Base-by-base conservation (phyloP, 1,140 invertebrate genomes). In the Harpegnathos saltator region DNA sequence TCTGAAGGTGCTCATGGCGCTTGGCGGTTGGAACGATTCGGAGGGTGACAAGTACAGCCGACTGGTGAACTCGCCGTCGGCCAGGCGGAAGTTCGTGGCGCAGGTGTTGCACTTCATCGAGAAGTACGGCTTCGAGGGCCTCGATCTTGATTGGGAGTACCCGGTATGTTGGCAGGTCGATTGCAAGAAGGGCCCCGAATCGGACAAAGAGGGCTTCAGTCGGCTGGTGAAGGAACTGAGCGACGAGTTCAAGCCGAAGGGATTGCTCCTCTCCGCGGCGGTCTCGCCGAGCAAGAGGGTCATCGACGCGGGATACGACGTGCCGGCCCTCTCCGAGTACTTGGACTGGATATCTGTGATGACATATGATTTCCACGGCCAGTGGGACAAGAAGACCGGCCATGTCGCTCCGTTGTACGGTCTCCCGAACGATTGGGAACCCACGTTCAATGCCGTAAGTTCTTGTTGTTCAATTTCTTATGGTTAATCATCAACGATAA, bases 351-450 rank as follows among this genome's bases (percentile, higher is more conserved):
- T 99, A 86, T 96, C 97, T 1, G 96, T 98, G 0, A 98, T 98
- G 98, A 96, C 96, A 0, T 98, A 99, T 89, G 98, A 98, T 91
- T 98, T 97, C 89, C 98, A 98, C 88, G 98, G 98, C 0, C 97
- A 98, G 88, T 98, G 98, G 98, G 98, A 98, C 90, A 98, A 98
- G 89, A 96, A 96, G 89, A 98, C 98, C 0, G 98, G 98, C 11
- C 98, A 98, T 90, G 96, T 98, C 1, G 97, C 98, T 1, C 98
- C 98, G 0, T 96, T 98, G 92, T 98, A 97, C 81, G 94, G 94
- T 5, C 95, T 96, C 77, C 96, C 96, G 0, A 96, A 96, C 54
- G 97, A 98, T 91, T 94, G 95, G 68, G 96, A 97, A 61, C 95
- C 95, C 22, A 97, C 96, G 29, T 97, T 98, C 89, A 98, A 98